Percentiles rank a stretch among this genome's conserved stretches.
These are phyloP conservation scores for Hystrix cristata DNA, from an alignment of 2,113 vertebrate genomes.

Conservation along the genomic window DNA sequence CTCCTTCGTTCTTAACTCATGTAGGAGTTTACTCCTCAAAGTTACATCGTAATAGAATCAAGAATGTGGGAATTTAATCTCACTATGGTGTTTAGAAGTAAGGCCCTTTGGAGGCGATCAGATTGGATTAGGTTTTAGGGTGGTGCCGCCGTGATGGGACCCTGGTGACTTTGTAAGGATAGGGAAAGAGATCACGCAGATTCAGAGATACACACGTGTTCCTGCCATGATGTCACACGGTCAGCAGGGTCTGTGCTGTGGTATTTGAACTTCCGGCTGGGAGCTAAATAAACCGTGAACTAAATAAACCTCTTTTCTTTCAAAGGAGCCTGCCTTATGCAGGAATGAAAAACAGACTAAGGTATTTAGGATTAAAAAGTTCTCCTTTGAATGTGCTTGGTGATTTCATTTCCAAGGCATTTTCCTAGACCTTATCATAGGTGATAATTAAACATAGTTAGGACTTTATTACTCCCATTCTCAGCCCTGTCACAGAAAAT, in stretches of 20 bases:
- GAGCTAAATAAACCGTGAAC: neutral
- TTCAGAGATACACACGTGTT: neutral
- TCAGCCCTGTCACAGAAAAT: neutral
- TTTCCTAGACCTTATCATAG: neutral
- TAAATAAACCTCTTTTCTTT: neutral
- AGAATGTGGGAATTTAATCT: neutral
- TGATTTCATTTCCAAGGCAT: constrained; percentile 46
- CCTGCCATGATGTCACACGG: neutral
- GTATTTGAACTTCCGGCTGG: neutral
- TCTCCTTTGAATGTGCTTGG: neutral
- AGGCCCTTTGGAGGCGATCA: neutral
- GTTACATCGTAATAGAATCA: neutral
- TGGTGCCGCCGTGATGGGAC: neutral
- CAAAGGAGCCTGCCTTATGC: neutral
- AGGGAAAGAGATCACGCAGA: neutral
- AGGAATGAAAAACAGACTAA: neutral
- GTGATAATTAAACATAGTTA: neutral
- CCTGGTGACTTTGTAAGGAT: neutral
- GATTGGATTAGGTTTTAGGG: neutral
- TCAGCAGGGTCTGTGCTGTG: neutral
- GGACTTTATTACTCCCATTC: neutral
- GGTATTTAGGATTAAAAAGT: neutral
- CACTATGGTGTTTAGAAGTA: neutral
- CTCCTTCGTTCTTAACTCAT: neutral
- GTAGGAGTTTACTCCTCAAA: neutral